Percentiles rank a stretch among this genome's conserved stretches.
These are phyloP conservation scores for Zeuzera pyrina DNA, from an alignment of 2,888 invertebrate genomes.

Conservation along the genomic window DNA sequence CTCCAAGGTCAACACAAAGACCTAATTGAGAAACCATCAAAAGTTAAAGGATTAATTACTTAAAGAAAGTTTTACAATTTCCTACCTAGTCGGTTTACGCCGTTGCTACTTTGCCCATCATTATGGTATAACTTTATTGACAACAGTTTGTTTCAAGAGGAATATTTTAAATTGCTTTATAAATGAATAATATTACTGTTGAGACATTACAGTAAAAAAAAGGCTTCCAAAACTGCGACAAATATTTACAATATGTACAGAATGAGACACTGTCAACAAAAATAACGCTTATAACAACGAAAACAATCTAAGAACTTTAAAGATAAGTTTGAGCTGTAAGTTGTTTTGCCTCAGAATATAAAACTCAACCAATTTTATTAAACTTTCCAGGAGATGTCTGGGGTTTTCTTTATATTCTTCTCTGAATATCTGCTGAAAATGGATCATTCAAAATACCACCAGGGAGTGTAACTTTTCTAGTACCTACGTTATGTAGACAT, in stretches of 20 bases:
- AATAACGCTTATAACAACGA: constrained; percentile 5
- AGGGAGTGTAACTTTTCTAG: no score
- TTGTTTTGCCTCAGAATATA: constrained; percentile 3
- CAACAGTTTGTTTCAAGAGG: no score
- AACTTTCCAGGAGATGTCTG: background rate
- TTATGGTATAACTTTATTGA: no score
- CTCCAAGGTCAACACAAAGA: constrained; percentile 5
- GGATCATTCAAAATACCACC: constrained; percentile 30
- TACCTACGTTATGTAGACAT: no score
- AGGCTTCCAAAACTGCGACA: no score
- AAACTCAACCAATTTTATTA: constrained; percentile 5
- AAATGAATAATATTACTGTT: no score
- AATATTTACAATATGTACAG: no score
- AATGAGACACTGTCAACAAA: background rate
- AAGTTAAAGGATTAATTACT: constrained; percentile 17
- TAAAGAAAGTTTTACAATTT: constrained; percentile 21
- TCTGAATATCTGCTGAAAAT: constrained; percentile 28
- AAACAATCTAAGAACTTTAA: constrained; percentile 4
- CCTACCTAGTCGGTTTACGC: constrained; percentile 6
- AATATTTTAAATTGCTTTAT: no score
- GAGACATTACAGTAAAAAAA: no score
- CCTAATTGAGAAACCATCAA: constrained; percentile 12
- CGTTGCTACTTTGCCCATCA: no score
- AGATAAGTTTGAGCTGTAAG: no score
- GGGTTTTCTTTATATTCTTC: background rate